Evolutionary conservation across 2,888 invertebrate genomes (phyloP), one percentile per base, ranked within the genome.

Genomic region (Parnassius glacialis): DNA sequence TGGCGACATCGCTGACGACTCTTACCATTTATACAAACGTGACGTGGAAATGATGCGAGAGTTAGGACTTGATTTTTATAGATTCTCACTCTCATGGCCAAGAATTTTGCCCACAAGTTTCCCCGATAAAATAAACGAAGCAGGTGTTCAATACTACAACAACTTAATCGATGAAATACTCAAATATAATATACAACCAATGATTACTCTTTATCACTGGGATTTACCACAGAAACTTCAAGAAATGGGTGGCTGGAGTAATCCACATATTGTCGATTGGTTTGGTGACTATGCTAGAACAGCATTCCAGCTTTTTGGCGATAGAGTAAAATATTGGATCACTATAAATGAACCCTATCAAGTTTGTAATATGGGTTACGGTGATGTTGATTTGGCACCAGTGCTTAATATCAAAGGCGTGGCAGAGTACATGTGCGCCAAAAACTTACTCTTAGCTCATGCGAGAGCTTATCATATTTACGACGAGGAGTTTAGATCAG

Each of bases 101-200:
- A 78, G 95, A 53, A 81, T 95, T 41, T 75, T 94, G 54, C 93
- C 94, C 0, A 89, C 85, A 57, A 93, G 93, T 52, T 87, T 87
- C 56, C 70, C 84, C 0, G 83, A 91, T 57, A 71, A 80, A 9
- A 77, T 93, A 16, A 95, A 94, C 72, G 69, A 70, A 16, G 70
- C 72, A 3, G 95, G 94, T 10, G 85, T 95, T 7, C 79, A 90
- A 51, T 94, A 94, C 78, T 95, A 95, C 77, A 93, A 93, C 67
- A 83, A 90, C 64, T 74, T 94, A 10, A 89, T 94, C 48, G 76
- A 94, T 70, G 93, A 92, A 72, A 83, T 95, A 57, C 67, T 93
- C 3, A 89, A 83, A 25, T 92, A 92, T 67, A 92, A 90, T 44
- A 94, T 95, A 57, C 77, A 88, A 66, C 95, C 95, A 0, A 83